Evolutionary conservation across 2,888 invertebrate species (phyloP).

Genomic region (Abrostola triplasia): DNA sequence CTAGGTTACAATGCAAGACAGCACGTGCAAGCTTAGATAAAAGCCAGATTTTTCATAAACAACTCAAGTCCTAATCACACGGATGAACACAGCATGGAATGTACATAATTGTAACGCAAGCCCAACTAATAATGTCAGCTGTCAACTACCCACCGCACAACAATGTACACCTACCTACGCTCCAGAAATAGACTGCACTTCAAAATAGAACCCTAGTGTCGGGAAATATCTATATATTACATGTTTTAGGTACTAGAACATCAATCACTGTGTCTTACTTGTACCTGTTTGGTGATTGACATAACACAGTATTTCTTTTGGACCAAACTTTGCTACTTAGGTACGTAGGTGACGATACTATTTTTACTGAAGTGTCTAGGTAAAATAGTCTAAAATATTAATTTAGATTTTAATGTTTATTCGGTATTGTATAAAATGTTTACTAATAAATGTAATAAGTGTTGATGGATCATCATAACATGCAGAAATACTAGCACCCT

Average conservation of each 20-base stretch:
- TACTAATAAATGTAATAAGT: too few relatives aligned
- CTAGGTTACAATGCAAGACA: too few relatives aligned
- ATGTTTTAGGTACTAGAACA: slow-evolving; percentile 19
- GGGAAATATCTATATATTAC: slow-evolving; percentile 43
- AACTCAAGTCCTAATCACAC: not conserved
- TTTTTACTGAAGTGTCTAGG: not conserved
- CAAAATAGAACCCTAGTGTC: slow-evolving; percentile 58
- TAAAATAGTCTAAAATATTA: too few relatives aligned
- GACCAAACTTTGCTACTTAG: not conserved
- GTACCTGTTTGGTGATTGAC: slow-evolving; percentile 28
- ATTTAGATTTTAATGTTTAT: too few relatives aligned
- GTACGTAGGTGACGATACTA: not conserved
- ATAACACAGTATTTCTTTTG: slow-evolving; percentile 11
- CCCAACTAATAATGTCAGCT: slow-evolving; percentile 50
- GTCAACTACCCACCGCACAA: slow-evolving; percentile 51
- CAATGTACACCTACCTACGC: slow-evolving; percentile 40
- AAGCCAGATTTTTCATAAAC: not conserved
- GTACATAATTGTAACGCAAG: slow-evolving; percentile 26
- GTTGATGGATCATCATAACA: too few relatives aligned
- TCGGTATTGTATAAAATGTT: too few relatives aligned
- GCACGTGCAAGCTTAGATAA: not conserved
- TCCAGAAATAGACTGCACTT: slow-evolving; percentile 50
- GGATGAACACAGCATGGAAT: slow-evolving; percentile 5
- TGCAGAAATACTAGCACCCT: too few relatives aligned
- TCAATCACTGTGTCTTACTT: slow-evolving; percentile 44